Conservation (phyloP, 2,888 invertebrate genomes). For the Callimorpha dominula region DNA sequence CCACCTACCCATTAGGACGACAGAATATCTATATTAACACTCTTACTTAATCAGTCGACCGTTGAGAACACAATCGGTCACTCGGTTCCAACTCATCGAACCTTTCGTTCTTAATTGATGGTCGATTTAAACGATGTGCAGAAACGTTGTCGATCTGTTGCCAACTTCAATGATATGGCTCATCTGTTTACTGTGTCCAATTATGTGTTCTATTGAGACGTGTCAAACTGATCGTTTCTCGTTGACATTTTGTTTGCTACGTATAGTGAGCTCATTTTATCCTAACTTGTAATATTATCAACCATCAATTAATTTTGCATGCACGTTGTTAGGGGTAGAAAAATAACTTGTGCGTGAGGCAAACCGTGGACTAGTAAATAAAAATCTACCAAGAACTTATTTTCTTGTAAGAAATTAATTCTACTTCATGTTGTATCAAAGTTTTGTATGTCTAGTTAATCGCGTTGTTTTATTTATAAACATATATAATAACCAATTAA, state of each 20-base stretch:
- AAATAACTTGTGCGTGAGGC: no score
- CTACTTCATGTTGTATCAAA: neutral
- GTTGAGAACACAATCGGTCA: slow-evolving; percentile 7
- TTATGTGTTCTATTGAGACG: neutral
- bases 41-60: neutral
- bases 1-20: neutral
- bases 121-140: slow-evolving; percentile 72
- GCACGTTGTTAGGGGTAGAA: no score
- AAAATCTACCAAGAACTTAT: neutral
- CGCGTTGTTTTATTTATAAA: neutral
- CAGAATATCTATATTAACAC: neutral
- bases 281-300: neutral
- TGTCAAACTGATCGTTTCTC: no score
- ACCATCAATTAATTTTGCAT: no score
- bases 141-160: slow-evolving; percentile 63
- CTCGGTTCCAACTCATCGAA: slow-evolving; percentile 46
- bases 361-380: no score
- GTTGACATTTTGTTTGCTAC: neutral
- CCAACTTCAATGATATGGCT: slow-evolving; percentile 34
- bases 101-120: slow-evolving; percentile 76
- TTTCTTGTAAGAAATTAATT: neutral
- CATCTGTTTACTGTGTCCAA: slow-evolving; percentile 26
- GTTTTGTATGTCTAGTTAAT: neutral
- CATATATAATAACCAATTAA: slow-evolving; percentile 71
- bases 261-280: neutral